Conservation (phyloP, 2,888 invertebrate species). For the Amiota mariae region DNA sequence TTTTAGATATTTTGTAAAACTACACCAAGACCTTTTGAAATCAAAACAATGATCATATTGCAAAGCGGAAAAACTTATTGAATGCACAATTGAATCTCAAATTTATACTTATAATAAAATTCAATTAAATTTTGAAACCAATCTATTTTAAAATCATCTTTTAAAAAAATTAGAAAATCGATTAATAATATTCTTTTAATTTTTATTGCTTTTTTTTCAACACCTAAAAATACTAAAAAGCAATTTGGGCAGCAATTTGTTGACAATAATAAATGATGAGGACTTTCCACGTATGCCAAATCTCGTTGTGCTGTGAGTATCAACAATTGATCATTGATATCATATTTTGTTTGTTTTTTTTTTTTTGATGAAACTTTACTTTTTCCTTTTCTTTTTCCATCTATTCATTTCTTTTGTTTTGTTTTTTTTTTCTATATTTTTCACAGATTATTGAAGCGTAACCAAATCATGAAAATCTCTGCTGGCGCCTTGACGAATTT, state of each 20-base stretch:
- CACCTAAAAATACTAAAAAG: conserved; percentile 72
- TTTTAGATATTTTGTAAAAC: too few species aligned
- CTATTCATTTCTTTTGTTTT: conserved; percentile 18
- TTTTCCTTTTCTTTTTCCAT: background rate
- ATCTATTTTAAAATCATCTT: too few species aligned
- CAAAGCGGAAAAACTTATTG: background rate
- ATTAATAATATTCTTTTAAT: too few species aligned
- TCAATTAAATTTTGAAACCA: too few species aligned
- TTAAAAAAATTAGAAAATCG: too few species aligned
- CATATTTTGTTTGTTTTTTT: background rate
- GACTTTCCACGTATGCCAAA: conserved; percentile 83
- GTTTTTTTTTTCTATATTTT: conserved; percentile 44
- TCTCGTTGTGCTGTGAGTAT: conserved; percentile 86
- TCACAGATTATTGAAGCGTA: conserved; percentile 88
- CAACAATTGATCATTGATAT: background rate
- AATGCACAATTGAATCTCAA: background rate
- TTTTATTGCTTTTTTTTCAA: too few species aligned
- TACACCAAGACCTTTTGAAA: too few species aligned
- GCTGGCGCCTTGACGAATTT: conserved; percentile 86
- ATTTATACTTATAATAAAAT: background rate
- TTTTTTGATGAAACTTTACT: conserved; percentile 15
- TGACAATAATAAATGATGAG: conserved; percentile 79
- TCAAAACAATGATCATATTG: too few species aligned
- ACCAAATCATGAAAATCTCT: conserved; percentile 86
- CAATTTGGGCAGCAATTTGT: conserved; percentile 84